Evolutionary conservation across 2,797 vertebrate genomes (phyloP).

Genomic region (Etheostoma nigrum): DNA sequence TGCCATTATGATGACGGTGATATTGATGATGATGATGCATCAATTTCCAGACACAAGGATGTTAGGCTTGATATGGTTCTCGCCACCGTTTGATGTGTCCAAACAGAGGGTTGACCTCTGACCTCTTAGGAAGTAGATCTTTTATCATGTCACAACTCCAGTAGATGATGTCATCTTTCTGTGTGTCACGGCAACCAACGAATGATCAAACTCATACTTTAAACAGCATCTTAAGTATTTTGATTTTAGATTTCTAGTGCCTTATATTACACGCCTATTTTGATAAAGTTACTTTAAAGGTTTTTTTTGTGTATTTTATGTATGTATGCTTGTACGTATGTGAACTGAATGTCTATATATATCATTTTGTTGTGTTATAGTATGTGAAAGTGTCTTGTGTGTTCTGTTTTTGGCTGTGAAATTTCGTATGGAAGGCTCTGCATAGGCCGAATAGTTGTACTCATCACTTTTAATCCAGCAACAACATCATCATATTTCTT

Average conservation of each 20-base stretch:
- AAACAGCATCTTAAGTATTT: constrained; percentile 85
- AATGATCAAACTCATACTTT: constrained; percentile 76
- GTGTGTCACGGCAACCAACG: constrained; percentile 67
- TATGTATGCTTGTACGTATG: constrained; percentile 63
- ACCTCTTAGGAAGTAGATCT: constrained; percentile 59
- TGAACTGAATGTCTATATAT: constrained; percentile 59
- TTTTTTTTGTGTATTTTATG: constrained; percentile 78
- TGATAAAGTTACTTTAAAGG: constrained; percentile 86
- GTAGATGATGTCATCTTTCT: constrained; percentile 74
- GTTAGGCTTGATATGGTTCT: constrained; percentile 49
- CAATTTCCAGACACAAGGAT: constrained; percentile 68
- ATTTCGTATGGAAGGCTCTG: constrained; percentile 56
- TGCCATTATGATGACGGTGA: constrained; percentile 60
- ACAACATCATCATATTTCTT: constrained; percentile 43
- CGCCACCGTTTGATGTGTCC: constrained; percentile 54
- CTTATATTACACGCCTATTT: constrained; percentile 99
- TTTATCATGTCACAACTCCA: constrained; percentile 56
- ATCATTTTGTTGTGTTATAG: constrained; percentile 69
- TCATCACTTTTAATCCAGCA: constrained; percentile 58
- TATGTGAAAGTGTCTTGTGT: constrained; percentile 58
- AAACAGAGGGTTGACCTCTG: constrained; percentile 51
- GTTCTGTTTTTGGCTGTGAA: constrained; percentile 63
- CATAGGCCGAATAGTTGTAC: constrained; percentile 43
- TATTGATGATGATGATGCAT: constrained; percentile 58
- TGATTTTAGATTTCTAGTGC: constrained; percentile 98